A percentile compares a stretch with the other conserved stretches of the same genome.
Conservation (phyloP, 2,888 invertebrate species). For the Drosophila paramelanica region DNA sequence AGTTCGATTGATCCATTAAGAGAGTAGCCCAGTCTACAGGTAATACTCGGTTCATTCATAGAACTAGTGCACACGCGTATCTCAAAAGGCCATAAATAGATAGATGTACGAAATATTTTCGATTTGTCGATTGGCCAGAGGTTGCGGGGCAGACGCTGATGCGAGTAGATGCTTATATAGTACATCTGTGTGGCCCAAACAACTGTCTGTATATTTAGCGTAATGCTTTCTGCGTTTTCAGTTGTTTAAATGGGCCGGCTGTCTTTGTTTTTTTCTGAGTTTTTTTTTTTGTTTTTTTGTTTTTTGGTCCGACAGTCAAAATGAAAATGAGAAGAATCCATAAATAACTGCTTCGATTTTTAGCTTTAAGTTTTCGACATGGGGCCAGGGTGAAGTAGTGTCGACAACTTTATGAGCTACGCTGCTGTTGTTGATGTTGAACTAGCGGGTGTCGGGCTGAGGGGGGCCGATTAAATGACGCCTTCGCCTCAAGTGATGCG, state of each 20-base stretch:
- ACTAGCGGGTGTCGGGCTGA: not conserved
- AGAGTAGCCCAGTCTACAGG: conserved; percentile 12
- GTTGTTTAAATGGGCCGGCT: conserved; percentile 54
- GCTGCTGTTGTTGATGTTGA: conserved; percentile 13
- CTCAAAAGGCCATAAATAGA: conserved; percentile 24
- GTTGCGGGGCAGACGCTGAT: conserved; percentile 7
- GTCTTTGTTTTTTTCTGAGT: conserved; percentile 24
- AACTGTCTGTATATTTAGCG: conserved; percentile 67
- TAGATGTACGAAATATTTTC: conserved; percentile 45
- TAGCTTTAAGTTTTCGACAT: conserved; percentile 46
- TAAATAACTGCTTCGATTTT: conserved; percentile 74
- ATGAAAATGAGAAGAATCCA: conserved; percentile 51
- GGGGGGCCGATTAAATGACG: conserved; percentile 7
- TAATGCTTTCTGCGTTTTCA: conserved; percentile 44
- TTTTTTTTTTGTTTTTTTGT: not conserved
- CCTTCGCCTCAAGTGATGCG: conserved; percentile 39
- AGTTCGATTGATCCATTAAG: conserved; percentile 20
- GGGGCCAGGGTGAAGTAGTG: conserved; percentile 52
- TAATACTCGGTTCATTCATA: conserved; percentile 50
- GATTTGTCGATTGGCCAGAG: conserved; percentile 11
- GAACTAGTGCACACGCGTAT: conserved; percentile 33
- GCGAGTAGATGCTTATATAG: conserved; percentile 34
- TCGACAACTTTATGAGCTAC: conserved; percentile 69
- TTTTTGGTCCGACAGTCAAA: conserved; percentile 1
- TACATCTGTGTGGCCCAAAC: conserved; percentile 55